phyloP scores from a whole-genome alignment of 2,113 vertebrate genomes.

The Pseudonaja textilis region DNA sequence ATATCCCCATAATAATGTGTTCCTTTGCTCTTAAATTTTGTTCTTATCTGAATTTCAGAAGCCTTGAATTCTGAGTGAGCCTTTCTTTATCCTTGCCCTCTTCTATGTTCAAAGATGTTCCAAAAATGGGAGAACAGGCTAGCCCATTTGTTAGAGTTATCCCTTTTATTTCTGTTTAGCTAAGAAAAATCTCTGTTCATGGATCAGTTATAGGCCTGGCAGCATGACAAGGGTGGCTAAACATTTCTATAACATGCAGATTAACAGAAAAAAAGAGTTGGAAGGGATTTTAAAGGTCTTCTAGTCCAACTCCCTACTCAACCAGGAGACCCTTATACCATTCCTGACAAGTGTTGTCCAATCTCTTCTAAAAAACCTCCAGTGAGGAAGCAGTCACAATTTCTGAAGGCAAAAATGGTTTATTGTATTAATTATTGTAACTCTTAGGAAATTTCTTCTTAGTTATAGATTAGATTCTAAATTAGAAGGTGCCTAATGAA shows the following conservation, averaged over 20 bases:
- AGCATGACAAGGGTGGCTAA: not conserved
- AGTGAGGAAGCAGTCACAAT: not conserved
- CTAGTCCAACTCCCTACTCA: too few relatives aligned
- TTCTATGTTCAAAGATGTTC: not conserved
- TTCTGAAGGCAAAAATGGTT: not conserved
- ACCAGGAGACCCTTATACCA: too few relatives aligned
- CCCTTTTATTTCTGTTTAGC: not conserved
- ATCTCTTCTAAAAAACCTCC: too few relatives aligned
- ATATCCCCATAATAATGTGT: not conserved
- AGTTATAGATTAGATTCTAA: not conserved
- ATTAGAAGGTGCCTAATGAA: not conserved
- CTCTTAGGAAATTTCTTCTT: not conserved
- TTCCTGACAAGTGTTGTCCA: too few relatives aligned
- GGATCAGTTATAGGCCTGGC: not conserved
- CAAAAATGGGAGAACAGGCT: not conserved
- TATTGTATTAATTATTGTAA: not conserved
- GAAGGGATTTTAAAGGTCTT: too few relatives aligned
- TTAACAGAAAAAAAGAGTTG: too few relatives aligned
- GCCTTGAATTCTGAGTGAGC: not conserved
- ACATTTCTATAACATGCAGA: not conserved
- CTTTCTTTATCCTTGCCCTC: not conserved
- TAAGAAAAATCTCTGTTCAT: not conserved
- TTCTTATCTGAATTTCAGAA: not conserved
- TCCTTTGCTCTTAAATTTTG: not conserved
- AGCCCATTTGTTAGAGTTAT: not conserved